Percentiles rank a stretch among this genome's conserved stretches.
Evolutionary conservation across 1,140 invertebrate species (phyloP).

Genomic region (Cyphomyrmex costatus): DNA sequence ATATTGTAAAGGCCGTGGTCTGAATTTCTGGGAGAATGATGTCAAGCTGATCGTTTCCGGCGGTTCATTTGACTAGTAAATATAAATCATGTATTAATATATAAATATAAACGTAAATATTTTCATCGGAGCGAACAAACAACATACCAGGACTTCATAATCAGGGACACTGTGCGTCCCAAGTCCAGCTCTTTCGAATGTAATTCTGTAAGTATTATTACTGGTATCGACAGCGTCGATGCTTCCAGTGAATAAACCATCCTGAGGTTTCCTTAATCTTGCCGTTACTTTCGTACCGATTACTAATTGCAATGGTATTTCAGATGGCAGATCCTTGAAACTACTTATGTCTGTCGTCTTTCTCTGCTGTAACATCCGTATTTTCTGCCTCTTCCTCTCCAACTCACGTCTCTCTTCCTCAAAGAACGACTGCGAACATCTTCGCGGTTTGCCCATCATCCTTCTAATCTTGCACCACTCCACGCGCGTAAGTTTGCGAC

Average conservation of each 20-base stretch:
- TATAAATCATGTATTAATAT: constrained; percentile 56
- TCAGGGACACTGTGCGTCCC: constrained; percentile 99
- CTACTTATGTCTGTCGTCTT: constrained; percentile 93
- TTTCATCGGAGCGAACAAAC: background rate
- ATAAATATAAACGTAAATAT: background rate
- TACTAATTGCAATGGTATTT: constrained; percentile 98
- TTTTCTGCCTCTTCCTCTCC: constrained; percentile 96
- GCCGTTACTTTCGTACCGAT: constrained; percentile 99
- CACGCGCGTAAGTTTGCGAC: constrained; percentile 93
- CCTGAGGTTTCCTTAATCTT: constrained; percentile 96
- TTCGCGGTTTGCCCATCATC: constrained; percentile 98
- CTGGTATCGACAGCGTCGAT: constrained; percentile 99
- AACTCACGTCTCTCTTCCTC: constrained; percentile 96
- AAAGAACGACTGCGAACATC: constrained; percentile 98
- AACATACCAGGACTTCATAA: constrained; percentile 95
- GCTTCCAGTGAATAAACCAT: constrained; percentile 98
- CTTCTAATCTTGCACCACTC: constrained; percentile 98
- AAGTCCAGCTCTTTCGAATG: constrained; percentile 97
- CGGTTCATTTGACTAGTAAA: constrained; percentile 92
- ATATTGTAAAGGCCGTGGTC: constrained; percentile 89
- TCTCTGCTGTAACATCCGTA: constrained; percentile 97
- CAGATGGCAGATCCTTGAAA: constrained; percentile 96
- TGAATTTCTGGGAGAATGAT: constrained; percentile 94
- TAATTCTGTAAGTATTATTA: constrained; percentile 98
- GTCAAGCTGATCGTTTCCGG: constrained; percentile 96